Percentiles rank a stretch among this genome's conserved stretches.
Conservation (phyloP, 2,888 invertebrate species). For the Leucozona laternaria region DNA sequence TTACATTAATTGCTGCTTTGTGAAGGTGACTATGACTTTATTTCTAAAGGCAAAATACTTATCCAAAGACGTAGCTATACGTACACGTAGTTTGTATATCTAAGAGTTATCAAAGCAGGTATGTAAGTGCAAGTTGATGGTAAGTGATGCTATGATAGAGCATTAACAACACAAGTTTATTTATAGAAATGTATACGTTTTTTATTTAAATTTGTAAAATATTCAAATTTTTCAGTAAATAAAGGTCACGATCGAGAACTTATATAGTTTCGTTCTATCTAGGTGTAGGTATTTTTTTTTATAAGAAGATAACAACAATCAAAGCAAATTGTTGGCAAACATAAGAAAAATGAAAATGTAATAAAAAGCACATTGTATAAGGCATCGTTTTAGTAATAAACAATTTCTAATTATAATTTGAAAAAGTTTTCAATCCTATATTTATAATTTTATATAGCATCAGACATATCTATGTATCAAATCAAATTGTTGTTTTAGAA, state of each 20-base stretch:
- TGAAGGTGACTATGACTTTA: neutral
- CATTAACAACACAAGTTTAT: too few relatives aligned
- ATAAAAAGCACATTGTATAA: neutral
- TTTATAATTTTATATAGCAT: neutral
- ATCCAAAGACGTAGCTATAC: neutral
- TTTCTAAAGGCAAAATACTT: neutral
- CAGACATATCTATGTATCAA: neutral
- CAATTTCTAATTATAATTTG: neutral
- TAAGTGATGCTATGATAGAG: too few relatives aligned
- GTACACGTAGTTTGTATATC: too few relatives aligned
- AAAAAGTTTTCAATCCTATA: slow-evolving; percentile 4
- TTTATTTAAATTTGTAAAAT: too few relatives aligned
- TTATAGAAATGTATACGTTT: too few relatives aligned
- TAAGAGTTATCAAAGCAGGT: too few relatives aligned
- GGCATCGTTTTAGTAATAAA: neutral
- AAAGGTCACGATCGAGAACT: too few relatives aligned
- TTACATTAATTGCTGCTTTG: neutral
- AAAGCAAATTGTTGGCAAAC: neutral
- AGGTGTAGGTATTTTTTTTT: too few relatives aligned
- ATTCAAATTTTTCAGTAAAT: too few relatives aligned
- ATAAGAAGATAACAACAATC: neutral
- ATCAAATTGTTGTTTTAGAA: neutral
- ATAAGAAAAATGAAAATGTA: neutral
- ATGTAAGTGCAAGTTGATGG: too few relatives aligned
- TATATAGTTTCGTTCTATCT: too few relatives aligned